Base-by-base conservation (phyloP, 2,113 vertebrate species). In the Scytalopus superciliaris region DNA sequence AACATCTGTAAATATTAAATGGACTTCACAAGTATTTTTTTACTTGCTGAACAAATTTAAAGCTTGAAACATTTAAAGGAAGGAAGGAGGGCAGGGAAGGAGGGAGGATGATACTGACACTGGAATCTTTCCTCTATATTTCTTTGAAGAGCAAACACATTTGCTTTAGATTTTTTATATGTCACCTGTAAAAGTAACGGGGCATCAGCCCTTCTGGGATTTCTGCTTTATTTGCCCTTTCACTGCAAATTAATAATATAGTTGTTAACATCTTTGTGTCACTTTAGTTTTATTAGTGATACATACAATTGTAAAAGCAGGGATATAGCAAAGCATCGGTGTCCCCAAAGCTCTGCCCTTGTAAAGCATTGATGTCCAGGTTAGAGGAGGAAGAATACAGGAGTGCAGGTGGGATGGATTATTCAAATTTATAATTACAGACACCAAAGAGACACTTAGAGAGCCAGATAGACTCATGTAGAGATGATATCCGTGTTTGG, bases 101-200 rank as follows among this genome's bases (percentile, higher is more conserved):
- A 44, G 44, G 27, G 39, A 82, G 37, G 16, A 23, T 30, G 62
- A 67, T 19, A 35, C n/a, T 19, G 9, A 24, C 53, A 15, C 59
- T 81, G 40, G 35, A 39, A 75, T 49, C 30, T 62, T 94, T 64
- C 72, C 63, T 6, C 16, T 7, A 1, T 52, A 75, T 53, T 72
- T 75, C 63, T 96, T 83, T 94, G 84, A 92, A 93, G 95, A 96
- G 66, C 50, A 90, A 88, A 73, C 60, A 63, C 16, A 39, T 93
- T 89, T 78, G 50, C 72, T 75, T 45, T 13, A 45, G 44, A 66
- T 39, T 52, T 60, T 31, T 53, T 44, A 45, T 66, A 24, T 90
- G 76, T 39, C 70, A 33, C 60, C 55, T 81, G 64, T 47, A 64
- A 84, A 96, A 94, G 87, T 30, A 55, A 87, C 37, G 31, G 2